Conservation (phyloP, 2,888 invertebrate genomes). For the Ceramica pisi region DNA sequence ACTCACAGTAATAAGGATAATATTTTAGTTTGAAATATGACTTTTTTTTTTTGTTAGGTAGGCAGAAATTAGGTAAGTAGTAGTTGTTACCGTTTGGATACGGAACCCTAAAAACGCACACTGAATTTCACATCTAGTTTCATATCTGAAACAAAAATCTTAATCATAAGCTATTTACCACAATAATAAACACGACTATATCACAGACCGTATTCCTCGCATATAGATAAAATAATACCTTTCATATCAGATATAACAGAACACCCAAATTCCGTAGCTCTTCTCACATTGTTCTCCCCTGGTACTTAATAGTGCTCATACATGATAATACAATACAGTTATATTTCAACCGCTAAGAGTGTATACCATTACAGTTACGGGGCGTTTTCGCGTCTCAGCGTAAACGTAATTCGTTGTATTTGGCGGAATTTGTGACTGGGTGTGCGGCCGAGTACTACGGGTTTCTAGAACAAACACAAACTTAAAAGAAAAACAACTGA, state of each 20-base stretch:
- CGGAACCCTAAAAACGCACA: no score
- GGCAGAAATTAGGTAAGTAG: not conserved
- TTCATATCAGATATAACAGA: constrained; percentile 29
- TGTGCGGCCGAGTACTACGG: constrained; percentile 63
- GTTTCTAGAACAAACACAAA: no score
- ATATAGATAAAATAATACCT: constrained; percentile 19
- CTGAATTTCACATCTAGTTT: not conserved
- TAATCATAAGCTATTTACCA: not conserved
- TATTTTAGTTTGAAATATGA: constrained; percentile 43
- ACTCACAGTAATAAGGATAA: constrained; percentile 61
- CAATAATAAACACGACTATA: constrained; percentile 1
- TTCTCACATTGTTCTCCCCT: constrained; percentile 50
- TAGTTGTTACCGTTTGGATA: no score
- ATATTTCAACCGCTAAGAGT: constrained; percentile 72
- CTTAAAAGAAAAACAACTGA: no score
- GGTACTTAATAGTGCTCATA: constrained; percentile 55
- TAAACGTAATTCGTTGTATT: constrained; percentile 73
- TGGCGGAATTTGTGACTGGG: constrained; percentile 68
- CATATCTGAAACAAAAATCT: not conserved
- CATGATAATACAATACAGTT: constrained; percentile 55
- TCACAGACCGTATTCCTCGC: not conserved
- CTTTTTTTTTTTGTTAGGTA: not conserved
- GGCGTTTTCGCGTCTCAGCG: constrained; percentile 71
- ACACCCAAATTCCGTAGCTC: constrained; percentile 13
- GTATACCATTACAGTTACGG: constrained; percentile 70